Percentiles rank a stretch among this genome's conserved stretches.
Evolutionary conservation across 2,888 invertebrate species (phyloP).

Genomic region (Cantharis rufa): DNA sequence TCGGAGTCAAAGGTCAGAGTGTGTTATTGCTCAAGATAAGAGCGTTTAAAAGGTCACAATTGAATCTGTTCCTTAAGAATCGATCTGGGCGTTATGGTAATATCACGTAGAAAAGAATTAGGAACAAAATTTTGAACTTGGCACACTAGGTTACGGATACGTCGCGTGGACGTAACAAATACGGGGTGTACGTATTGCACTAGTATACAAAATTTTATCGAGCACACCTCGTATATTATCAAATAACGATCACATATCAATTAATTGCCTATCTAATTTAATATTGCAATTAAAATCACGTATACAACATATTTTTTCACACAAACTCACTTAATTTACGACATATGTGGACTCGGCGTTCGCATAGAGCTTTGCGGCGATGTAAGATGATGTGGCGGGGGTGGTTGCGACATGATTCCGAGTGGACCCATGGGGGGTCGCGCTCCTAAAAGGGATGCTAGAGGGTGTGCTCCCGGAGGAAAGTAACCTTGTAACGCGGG

Average conservation of each 20-base stretch:
- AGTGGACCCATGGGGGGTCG: conserved; percentile 54
- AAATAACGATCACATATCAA: conserved; percentile 18
- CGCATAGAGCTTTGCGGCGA: conserved; percentile 50
- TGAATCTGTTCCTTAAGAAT: conserved; percentile 10
- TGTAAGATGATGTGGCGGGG: conserved; percentile 58
- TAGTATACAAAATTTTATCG: background rate
- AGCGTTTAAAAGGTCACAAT: conserved; percentile 23
- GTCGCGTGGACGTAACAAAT: background rate
- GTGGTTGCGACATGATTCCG: conserved; percentile 53
- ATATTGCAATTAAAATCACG: conserved; percentile 30
- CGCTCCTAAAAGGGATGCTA: conserved; percentile 59
- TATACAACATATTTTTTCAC: conserved; percentile 25
- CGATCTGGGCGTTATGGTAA: background rate
- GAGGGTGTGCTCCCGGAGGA: conserved; percentile 62
- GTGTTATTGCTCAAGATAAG: conserved; percentile 27
- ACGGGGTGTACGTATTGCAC: background rate
- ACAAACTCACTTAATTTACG: conserved; percentile 38
- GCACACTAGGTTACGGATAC: background rate
- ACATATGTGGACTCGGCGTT: conserved; percentile 54
- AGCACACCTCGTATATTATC: background rate
- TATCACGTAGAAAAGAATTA: background rate
- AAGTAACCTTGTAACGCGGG: conserved; percentile 68
- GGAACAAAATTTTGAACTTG: background rate
- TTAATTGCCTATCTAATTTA: conserved; percentile 22
- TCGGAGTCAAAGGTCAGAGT: conserved; percentile 43